Evolutionary conservation across 2,797 vertebrate genomes (phyloP), one percentile per base, ranked within the genome.

Genomic region (Stomatorhinus walkeri): DNA sequence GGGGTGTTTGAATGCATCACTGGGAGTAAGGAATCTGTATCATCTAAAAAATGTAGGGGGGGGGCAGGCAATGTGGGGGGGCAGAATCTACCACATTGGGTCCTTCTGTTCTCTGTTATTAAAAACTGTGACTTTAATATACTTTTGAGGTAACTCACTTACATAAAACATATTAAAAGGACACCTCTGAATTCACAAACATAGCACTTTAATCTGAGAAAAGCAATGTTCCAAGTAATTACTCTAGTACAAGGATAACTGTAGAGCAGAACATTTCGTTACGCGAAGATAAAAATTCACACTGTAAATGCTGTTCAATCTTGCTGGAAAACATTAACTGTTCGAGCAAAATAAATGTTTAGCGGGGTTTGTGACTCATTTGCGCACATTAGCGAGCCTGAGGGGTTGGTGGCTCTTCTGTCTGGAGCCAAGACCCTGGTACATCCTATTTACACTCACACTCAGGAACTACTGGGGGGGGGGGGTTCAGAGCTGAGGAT

Each of bases 331-430:
- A 48, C 84, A 54, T 85, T 52, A 85, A 54, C 51, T 10, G 48
- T 85, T 85, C 49, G 32, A 28, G 84, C 51, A 85, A 85, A 85
- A 28, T 52, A 85, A 85, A 85, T 54, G 48, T 32, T 85, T 32
- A 28, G 48, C 12, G 24, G 24, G 83, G 4, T 49, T 28, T 85
- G 49, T 28, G 46, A 85, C 48, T 52, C 48, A 85, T 49, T 24
- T 52, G 22, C 48, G 49, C 84, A 52, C 48, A 14, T 54, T 5
- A 1, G 46, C 2, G 14, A 54, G 10, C 12, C n/a, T 24, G 24
- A 54, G 6, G 22, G 49, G 24, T 16, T 28, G 12, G 12, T 19
- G 46, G 84, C 84, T 32, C 49, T 81, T 19, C 19, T n/a, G 16
- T 16, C 16, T 1, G 2, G 36, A 72, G 4, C 32, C 64, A 32